phyloP scores from a whole-genome alignment of 2,113 vertebrate genomes.

The Chinchilla lanigera region DNA sequence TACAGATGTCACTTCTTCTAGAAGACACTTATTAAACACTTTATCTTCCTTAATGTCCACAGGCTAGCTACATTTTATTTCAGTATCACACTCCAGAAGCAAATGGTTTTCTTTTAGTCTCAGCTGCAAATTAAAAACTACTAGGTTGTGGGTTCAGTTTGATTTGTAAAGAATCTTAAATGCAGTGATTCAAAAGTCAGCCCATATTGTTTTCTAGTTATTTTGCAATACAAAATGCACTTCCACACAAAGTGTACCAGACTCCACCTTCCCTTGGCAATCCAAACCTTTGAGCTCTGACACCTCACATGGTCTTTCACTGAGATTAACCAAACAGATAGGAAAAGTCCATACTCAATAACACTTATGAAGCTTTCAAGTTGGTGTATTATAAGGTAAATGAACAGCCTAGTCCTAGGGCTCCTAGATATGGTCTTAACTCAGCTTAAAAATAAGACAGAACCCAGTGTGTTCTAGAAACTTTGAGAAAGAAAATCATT shows the following conservation, averaged over 20 bases:
- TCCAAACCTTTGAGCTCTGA: neutral
- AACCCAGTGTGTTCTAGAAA: neutral
- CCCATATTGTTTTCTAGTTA: neutral
- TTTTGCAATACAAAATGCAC: neutral
- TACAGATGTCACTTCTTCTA: conserved; percentile 28
- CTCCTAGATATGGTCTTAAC: neutral
- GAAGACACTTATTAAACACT: conserved; percentile 35
- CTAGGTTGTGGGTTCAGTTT: neutral
- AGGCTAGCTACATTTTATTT: neutral
- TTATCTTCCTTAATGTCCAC: conserved; percentile 6
- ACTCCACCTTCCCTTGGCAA: neutral
- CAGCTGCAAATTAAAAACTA: conserved; percentile 47
- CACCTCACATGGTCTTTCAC: neutral
- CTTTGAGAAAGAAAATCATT: neutral
- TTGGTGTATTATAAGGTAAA: neutral
- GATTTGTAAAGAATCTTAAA: neutral
- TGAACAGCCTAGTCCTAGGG: neutral
- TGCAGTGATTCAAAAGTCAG: neutral
- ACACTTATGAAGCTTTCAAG: neutral
- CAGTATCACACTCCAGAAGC: neutral
- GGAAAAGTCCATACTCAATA: neutral
- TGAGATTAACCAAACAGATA: neutral
- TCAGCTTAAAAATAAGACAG: neutral
- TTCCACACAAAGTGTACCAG: neutral
- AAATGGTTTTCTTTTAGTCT: conserved; percentile 59